Conservation (phyloP, 64 coral and sea anemone genomes). For the Stichodactyla mertensii region DNA sequence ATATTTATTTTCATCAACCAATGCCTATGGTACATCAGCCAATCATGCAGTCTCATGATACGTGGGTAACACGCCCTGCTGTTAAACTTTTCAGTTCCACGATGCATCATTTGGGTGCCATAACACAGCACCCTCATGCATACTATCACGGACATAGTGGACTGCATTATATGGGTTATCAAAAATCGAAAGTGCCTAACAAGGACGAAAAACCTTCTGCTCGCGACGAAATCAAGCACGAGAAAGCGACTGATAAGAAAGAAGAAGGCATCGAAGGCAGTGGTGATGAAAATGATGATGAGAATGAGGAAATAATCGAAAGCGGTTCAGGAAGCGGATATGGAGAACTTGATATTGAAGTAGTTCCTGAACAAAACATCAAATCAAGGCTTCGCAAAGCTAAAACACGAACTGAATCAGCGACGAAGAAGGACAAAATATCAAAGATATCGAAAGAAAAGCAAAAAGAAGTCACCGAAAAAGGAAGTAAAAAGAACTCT, state of each 20-base stretch:
- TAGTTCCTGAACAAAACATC: background rate
- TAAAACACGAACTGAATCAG: slow-evolving; percentile 26
- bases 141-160: slow-evolving; percentile 73
- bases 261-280: background rate
- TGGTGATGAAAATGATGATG: background rate
- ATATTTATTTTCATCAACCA: slow-evolving; percentile 81
- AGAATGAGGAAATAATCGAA: background rate
- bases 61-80: slow-evolving; percentile 59
- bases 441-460: background rate
- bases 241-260: background rate
- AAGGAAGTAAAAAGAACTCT: slow-evolving; percentile 88
- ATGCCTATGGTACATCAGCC: slow-evolving; percentile 79
- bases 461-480: slow-evolving; percentile 59
- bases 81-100: slow-evolving; percentile 41
- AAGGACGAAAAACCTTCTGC: slow-evolving; percentile 16
- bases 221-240: slow-evolving; percentile 21
- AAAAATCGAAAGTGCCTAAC: slow-evolving; percentile 80
- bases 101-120: slow-evolving; percentile 47
- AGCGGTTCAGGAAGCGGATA: slow-evolving; percentile 1
- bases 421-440: slow-evolving; percentile 36
- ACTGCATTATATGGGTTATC: slow-evolving; percentile 62
- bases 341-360: slow-evolving; percentile 6
- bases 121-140: slow-evolving; percentile 55
- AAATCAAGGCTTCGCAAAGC: slow-evolving; percentile 38
- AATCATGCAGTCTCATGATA: slow-evolving; percentile 79